Evolutionary conservation across 1,140 invertebrate genomes (phyloP).

Genomic region (Notospermus geniculatus): DNA sequence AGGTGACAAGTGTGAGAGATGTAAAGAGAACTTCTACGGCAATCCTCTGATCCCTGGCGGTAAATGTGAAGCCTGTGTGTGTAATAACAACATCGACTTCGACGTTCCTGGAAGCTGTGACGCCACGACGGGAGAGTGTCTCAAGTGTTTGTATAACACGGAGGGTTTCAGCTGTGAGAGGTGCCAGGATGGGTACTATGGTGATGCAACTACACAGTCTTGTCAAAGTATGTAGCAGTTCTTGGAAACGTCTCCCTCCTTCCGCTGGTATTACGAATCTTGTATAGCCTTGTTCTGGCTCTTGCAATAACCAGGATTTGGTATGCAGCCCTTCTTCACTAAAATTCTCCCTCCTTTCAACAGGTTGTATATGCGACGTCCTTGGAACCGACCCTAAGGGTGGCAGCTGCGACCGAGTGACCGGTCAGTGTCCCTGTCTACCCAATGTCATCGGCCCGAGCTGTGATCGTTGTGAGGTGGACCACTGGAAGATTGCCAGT

Average conservation of each 20-base stretch:
- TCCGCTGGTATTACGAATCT: too few relatives aligned
- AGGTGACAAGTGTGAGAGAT: conserved; percentile 74
- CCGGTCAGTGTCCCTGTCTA: conserved; percentile 85
- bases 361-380: conserved; percentile 85
- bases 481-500: conserved; percentile 77
- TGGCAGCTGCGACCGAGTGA: conserved; percentile 79
- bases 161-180: conserved; percentile 87
- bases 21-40: conserved; percentile 93
- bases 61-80: conserved; percentile 84
- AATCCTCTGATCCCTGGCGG: conserved; percentile 81
- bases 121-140: conserved; percentile 82
- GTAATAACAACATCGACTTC: conserved; percentile 91
- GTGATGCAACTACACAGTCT: conserved; percentile 66
- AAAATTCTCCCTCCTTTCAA: conserved; percentile 26
- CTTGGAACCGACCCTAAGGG: conserved; percentile 77
- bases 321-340: conserved; percentile 3
- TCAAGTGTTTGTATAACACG: conserved; percentile 92
- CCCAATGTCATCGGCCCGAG: conserved; percentile 44
- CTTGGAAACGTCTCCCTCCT: too few relatives aligned
- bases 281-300: too few relatives aligned
- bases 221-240: background rate
- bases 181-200: conserved; percentile 84
- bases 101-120: conserved; percentile 80
- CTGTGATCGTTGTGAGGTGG: conserved; percentile 63
- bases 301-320: too few relatives aligned